Evolutionary conservation across 2,888 invertebrate species (phyloP), one percentile per base, ranked within the genome.

Genomic region (Zeuzera pyrina): DNA sequence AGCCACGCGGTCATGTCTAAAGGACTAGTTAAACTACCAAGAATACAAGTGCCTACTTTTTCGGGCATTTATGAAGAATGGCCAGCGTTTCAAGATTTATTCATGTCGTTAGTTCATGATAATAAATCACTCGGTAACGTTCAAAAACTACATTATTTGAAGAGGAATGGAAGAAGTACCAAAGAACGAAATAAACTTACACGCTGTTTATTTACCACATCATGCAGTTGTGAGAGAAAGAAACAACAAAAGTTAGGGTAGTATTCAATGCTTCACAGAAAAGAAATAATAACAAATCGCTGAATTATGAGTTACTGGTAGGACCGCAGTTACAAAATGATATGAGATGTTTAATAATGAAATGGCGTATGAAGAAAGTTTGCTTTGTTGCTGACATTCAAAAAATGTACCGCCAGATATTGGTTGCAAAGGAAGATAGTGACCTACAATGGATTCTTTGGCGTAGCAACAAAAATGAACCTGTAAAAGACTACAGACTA

Each of bases 371-470:
- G 28, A 28, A 23, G n/a, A 14, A 14, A 15, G 11, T 33, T 6
- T 27, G 32, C 15, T 33, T 28, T 12, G 27, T 28, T 2, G 32
- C 32, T 1, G 32, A 28, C 15, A 27, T 33, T 12, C 11, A 28
- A 13, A 27, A n/a, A n/a, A n/a, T n/a, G n/a, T n/a, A n/a, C n/a
- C n/a, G 27, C n/a, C 41, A 45, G 33, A 35, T 48, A 7, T 12
- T 29, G n/a, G 35, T 50, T 3, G 10, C 33, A 4, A 30, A 32
- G 7, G 29, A 38, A 5, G 39, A 52, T 15, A 19, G 35, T 7
- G 30, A 33, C 11, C 12, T 22, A 11, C 36, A 36, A 22, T 8
- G 36, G 10, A 11, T 36, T 8, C 13, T 42, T 1, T 45, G n/a
- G n/a, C n/a, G n/a, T n/a, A n/a, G n/a, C n/a, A 19, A 19, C 5